These are phyloP conservation scores for Phaethornis superciliosus DNA, from an alignment of 2,113 vertebrate genomes.

Conservation along the genomic window DNA sequence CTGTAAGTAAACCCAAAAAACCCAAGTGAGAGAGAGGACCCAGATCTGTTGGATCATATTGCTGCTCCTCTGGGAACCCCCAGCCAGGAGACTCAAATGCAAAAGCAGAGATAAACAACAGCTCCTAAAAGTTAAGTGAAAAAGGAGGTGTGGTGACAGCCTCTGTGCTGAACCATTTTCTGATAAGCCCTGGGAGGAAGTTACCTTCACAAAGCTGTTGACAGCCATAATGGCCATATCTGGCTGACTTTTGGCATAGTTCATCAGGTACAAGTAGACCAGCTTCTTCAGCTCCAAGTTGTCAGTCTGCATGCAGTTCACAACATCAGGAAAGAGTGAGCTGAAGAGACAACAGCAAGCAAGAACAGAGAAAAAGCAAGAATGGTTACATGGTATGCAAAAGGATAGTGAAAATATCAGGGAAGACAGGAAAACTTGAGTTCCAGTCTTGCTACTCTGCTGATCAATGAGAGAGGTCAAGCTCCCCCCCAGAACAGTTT, in stretches of 20 bases:
- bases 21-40: not conserved
- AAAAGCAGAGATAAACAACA: not conserved
- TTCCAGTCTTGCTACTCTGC: not conserved
- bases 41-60: not conserved
- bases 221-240: conserved; percentile 99
- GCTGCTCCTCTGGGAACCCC: not conserved
- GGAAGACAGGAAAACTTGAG: not conserved
- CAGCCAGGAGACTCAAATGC: not conserved
- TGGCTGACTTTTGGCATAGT: conserved; percentile 98
- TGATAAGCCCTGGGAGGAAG: not conserved
- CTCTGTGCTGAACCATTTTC: not conserved
- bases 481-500: not conserved
- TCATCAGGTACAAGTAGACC: conserved; percentile 98
- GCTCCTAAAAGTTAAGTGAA: not conserved
- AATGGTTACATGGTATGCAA: not conserved
- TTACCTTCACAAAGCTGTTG: conserved; percentile 98
- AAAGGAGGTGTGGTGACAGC: not conserved
- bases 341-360: conserved; percentile 63
- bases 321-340: conserved; percentile 96
- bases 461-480: not conserved
- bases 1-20: not conserved
- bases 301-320: conserved; percentile 99
- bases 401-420: not conserved
- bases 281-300: conserved; percentile 98
- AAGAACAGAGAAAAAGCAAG: not conserved